Evolutionary conservation across 92 coral and sea anemone genomes (phyloP), one percentile per base, ranked within the genome.

Genomic region (Desmophyllum pertusum): DNA sequence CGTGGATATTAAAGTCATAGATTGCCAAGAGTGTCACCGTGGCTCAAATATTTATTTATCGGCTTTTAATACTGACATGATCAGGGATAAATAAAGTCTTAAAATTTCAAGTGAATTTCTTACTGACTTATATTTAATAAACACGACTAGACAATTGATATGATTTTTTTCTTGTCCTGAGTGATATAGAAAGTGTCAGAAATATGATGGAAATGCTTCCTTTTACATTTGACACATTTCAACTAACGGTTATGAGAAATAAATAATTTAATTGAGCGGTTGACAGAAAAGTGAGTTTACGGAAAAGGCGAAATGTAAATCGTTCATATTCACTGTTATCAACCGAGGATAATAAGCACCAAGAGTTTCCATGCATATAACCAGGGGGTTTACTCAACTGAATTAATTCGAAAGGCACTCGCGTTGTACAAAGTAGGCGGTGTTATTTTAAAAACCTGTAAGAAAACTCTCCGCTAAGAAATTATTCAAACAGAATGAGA

Each of bases 181-280:
- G 73, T 67, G 45, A 27, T 18, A 38, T 15, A 23, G 21, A 40
- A 72, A 25, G 36, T 40, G 77, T 72, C 82, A 52, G 72, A 78
- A 59, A 33, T 39, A 41, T 8, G 15, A 14, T 59, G 19, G 82
- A 33, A 36, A 35, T n/a, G 61, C 18, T 36, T 36, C 45, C 14
- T 51, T 43, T 75, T 75, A 35, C 3, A 10, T 6, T 39, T 17
- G 82, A 61, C 71, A 40, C 53, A 59, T 42, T 37, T 38, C 14
- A 77, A 37, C 43, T 40, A 39, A 77, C 33, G 71, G 27, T 59
- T 13, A 40, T n/a, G n/a, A 30, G 50, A 77, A 39, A 78, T 78
- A 78, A 78, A 62, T 75, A 61, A n/a, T 78, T 78, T 78, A 61
- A 78, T 40, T 57, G 37, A 59, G 18, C 1, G 23, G 25, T 63